Evolutionary conservation across 2,113 vertebrate genomes (phyloP).

Genomic region (Sinocyclocheilus rhinocerous): DNA sequence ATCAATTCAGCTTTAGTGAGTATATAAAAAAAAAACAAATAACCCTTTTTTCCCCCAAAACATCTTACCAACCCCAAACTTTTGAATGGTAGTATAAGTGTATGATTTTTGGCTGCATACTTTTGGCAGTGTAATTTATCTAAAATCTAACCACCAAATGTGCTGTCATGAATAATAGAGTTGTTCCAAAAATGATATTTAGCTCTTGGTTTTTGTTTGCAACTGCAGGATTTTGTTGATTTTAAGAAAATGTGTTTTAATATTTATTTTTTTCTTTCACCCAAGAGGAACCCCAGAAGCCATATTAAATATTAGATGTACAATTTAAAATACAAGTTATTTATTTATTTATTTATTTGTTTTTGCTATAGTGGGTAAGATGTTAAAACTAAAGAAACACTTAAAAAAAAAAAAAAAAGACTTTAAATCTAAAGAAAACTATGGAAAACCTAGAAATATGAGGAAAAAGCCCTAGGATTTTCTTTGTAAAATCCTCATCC

Average conservation of each 20-base stretch:
- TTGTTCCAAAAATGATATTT: no score
- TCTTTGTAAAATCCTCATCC: not conserved
- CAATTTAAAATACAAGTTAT: not conserved
- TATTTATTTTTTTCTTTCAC: not conserved
- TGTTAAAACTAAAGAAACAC: not conserved
- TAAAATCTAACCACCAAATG: no score
- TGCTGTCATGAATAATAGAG: no score
- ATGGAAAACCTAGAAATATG: not conserved
- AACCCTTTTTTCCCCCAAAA: not conserved
- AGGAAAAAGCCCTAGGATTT: no score
- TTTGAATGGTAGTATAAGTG: not conserved
- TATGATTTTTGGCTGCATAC: not conserved
- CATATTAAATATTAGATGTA: not conserved
- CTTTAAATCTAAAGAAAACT: not conserved
- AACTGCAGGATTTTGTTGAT: not conserved
- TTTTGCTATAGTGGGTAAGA: not conserved
- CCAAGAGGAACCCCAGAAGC: not conserved
- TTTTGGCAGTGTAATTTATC: not conserved
- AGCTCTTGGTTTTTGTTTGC: no score
- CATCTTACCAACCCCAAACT: not conserved
- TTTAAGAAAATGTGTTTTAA: not conserved
- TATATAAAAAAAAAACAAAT: no score
- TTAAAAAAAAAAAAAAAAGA: no score
- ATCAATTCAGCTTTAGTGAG: not conserved
- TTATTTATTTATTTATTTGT: not conserved